Conservation (phyloP, 2,888 invertebrate species). For the Parascotia fuliginaria region DNA sequence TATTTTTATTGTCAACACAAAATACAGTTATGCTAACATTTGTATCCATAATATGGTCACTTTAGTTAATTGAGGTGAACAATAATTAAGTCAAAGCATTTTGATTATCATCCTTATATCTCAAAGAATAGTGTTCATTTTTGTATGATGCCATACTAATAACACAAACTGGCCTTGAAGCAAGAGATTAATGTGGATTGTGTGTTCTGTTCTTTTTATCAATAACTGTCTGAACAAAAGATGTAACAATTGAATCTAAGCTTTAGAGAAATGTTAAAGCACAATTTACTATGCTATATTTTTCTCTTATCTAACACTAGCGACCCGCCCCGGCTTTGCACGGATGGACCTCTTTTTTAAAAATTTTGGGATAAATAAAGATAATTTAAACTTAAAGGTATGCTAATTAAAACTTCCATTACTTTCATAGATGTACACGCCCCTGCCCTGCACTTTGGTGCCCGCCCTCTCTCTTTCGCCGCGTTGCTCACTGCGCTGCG, state of each 20-base stretch:
- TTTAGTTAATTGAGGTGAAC: conserved; percentile 1
- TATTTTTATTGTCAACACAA: no score
- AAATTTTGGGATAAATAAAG: no score
- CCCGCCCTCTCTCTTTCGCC: no score
- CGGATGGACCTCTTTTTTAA: no score
- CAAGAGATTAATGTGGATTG: neutral
- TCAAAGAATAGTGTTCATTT: neutral
- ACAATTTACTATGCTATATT: no score
- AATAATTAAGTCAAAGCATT: conserved; percentile 6
- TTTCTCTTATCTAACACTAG: no score
- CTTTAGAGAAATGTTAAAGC: neutral
- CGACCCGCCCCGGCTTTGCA: no score
- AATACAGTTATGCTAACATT: neutral
- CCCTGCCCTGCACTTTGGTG: no score
- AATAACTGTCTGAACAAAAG: neutral
- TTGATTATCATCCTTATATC: conserved; percentile 1
- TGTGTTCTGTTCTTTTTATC: neutral
- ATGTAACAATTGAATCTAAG: neutral
- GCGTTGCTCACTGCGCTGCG: no score
- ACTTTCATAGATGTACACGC: no score
- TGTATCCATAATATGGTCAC: neutral
- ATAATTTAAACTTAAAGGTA: no score
- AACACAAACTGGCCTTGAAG: conserved; percentile 18
- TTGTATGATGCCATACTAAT: neutral
- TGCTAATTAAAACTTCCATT: no score